Evolutionary conservation across 2,113 vertebrate species (phyloP).

Genomic region (Herpailurus yagouaroundi): DNA sequence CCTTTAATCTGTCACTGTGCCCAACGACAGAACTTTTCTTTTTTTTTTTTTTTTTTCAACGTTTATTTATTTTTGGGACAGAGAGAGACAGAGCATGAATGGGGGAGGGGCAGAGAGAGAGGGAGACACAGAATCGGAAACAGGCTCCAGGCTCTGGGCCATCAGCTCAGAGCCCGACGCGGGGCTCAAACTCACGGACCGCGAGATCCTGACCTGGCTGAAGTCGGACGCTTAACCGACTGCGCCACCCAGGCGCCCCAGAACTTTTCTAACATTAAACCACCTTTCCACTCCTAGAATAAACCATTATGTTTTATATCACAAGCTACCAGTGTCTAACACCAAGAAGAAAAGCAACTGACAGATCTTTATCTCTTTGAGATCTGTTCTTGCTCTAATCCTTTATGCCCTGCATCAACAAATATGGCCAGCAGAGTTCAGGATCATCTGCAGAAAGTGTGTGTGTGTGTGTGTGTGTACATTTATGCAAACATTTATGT

Average conservation of each 20-base stretch:
- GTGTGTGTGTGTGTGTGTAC: neutral
- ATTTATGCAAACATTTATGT: neutral
- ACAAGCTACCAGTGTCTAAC: neutral
- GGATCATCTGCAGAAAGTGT: neutral
- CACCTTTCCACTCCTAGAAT: neutral
- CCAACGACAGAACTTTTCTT: neutral
- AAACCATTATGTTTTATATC: neutral
- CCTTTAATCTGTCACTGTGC: neutral
- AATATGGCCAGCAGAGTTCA: neutral
- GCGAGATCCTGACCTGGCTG: too few species aligned
- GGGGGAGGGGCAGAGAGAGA: too few species aligned
- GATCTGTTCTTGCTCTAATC: neutral
- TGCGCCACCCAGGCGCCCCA: too few species aligned
- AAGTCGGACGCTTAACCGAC: too few species aligned
- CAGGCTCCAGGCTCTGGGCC: too few species aligned
- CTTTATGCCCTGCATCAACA: neutral
- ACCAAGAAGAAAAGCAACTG: neutral
- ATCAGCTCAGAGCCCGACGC: too few species aligned
- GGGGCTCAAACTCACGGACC: too few species aligned
- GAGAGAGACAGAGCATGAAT: too few species aligned
- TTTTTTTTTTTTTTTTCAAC: conserved; percentile 55
- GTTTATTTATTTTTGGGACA: too few species aligned
- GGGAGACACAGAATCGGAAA: too few species aligned
- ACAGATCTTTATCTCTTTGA: neutral
- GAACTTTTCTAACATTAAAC: neutral